Percentiles rank a stretch among this genome's conserved stretches.
These are phyloP conservation scores for Todiramphus chloris DNA, from an alignment of 2,113 vertebrate genomes.

Conservation along the genomic window DNA sequence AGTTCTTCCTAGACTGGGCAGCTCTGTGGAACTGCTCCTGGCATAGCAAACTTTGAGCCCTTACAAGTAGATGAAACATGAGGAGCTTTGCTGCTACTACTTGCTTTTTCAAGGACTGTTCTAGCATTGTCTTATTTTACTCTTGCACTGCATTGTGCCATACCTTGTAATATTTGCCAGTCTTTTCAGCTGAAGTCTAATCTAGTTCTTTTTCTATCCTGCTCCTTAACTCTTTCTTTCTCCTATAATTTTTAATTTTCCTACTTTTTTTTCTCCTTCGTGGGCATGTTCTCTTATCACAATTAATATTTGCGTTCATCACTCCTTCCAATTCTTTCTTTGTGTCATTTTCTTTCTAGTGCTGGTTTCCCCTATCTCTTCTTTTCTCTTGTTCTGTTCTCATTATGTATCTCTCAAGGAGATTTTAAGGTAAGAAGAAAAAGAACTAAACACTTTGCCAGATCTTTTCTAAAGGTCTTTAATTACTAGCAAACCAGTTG, in stretches of 20 bases:
- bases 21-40: not conserved
- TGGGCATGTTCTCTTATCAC: not conserved
- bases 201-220: not conserved
- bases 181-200: not conserved
- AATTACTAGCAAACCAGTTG: not conserved
- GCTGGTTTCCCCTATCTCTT: not conserved
- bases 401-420: not conserved
- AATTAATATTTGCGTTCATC: not conserved
- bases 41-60: not conserved
- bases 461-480: not conserved
- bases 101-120: not conserved
- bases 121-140: not conserved
- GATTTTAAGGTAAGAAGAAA: not conserved
- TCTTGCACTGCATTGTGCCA: not conserved
- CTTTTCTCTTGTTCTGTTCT: not conserved
- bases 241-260: fast-evolving
- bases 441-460: not conserved
- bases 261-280: not conserved
- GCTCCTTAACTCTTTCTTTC: not conserved
- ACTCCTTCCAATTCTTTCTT: not conserved
- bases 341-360: not conserved
- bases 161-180: not conserved
- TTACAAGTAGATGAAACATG: not conserved
- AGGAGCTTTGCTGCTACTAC: not conserved
- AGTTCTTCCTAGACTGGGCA: not conserved